These are phyloP conservation scores for Trachelus stipa DNA, from an alignment of 2,888 invertebrate species.

Conservation along the genomic window DNA sequence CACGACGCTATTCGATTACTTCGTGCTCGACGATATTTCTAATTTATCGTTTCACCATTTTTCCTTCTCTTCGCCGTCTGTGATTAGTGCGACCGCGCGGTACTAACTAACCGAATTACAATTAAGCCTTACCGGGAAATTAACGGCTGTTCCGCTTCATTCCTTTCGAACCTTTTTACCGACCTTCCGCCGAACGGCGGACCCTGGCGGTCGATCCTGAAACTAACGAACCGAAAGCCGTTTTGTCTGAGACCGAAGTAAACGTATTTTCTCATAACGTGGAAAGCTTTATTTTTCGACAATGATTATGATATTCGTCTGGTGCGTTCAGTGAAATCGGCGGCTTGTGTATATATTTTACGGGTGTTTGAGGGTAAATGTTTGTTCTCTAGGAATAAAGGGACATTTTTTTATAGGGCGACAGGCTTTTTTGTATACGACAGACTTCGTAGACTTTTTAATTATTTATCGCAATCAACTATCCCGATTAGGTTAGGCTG, in stretches of 20 bases:
- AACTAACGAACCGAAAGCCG: constrained; percentile 19
- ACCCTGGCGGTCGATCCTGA: constrained; percentile 11
- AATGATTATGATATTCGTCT: too few species aligned
- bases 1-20: not conserved
- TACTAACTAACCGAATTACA: constrained; percentile 13
- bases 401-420: not conserved
- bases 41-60: not conserved
- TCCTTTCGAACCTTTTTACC: not conserved
- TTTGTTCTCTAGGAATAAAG: not conserved
- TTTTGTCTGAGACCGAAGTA: constrained; percentile 4
- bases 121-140: constrained; percentile 20
- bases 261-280: not conserved
- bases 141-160: constrained; percentile 1
- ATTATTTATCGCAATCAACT: not conserved
- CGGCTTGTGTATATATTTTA: not conserved
- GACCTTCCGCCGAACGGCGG: not conserved
- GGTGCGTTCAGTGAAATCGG: not conserved
- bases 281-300: not conserved
- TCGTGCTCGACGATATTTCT: not conserved
- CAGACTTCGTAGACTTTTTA: not conserved
- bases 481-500: not conserved
- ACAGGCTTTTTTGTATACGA: too few species aligned
- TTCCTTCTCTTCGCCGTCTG: not conserved
- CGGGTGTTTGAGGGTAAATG: not conserved
- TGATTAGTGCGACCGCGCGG: not conserved